Evolutionary conservation across 2,888 invertebrate genomes (phyloP).

Genomic region (Cryptophagus acutangulus): DNA sequence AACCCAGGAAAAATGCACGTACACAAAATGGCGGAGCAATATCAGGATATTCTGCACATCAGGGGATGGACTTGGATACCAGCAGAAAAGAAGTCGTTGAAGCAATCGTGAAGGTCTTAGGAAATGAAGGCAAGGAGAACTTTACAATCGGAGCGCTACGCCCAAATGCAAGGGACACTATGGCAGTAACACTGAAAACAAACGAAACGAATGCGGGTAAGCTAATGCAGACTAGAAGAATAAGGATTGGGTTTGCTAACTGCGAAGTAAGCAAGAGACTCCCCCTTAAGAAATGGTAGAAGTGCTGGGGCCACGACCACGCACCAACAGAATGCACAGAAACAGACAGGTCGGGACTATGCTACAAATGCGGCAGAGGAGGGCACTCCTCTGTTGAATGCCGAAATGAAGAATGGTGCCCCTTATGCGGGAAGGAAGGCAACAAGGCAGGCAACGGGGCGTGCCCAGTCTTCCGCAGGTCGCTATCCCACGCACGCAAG

Average conservation of each 20-base stretch:
- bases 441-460: background rate
- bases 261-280: background rate
- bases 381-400: background rate
- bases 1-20: background rate
- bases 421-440: background rate
- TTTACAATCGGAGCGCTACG: background rate
- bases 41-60: background rate
- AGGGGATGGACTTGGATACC: background rate
- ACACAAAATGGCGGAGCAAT: background rate
- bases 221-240: background rate
- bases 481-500: background rate
- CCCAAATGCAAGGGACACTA: background rate
- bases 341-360: background rate
- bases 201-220: background rate
- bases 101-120: background rate
- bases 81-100: background rate
- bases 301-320: constrained; percentile 1
- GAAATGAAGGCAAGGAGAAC: background rate
- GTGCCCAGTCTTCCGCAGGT: background rate
- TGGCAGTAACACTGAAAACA: background rate
- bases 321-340: background rate
- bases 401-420: constrained; percentile 1
- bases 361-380: constrained; percentile 1
- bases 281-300: background rate
- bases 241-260: background rate